Conservation (phyloP, 2,113 vertebrate genomes). For the Microcebus ravelobensis region DNA sequence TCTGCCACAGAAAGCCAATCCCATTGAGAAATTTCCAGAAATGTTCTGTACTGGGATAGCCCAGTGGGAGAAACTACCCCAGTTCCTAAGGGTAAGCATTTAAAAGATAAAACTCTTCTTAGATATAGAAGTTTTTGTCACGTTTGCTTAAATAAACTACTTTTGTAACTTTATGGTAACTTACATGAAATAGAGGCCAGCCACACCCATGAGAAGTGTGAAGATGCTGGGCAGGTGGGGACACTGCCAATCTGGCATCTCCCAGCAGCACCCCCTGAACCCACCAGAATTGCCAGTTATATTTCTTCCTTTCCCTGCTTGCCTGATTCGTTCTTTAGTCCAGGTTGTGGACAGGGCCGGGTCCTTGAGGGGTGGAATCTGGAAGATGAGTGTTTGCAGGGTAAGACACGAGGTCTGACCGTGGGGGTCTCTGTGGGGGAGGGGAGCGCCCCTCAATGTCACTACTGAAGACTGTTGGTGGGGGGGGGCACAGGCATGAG, state of each 20-base stretch:
- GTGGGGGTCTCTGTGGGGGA: background rate
- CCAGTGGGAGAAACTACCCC: background rate
- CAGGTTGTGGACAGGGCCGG: background rate
- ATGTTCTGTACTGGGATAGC: background rate
- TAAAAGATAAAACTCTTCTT: background rate
- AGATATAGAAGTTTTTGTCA: background rate
- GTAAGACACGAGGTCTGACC: background rate
- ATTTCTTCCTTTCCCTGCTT: background rate
- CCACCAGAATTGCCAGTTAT: background rate
- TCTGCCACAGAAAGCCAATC: background rate
- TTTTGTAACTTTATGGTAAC: background rate
- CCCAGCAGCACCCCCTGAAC: background rate
- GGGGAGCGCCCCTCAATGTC: background rate
- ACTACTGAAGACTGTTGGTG: background rate
- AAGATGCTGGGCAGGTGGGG: background rate
- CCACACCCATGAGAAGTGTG: background rate
- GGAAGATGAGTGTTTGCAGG: background rate
- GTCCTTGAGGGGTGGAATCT: background rate
- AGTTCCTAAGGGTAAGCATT: background rate
- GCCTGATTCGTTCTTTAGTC: background rate
- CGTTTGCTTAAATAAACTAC: slow-evolving; percentile 14
- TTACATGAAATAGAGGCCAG: background rate
- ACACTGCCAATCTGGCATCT: background rate
- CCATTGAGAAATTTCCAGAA: background rate
- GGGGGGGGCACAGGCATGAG: background rate